Conservation (phyloP, 2,113 vertebrate genomes). For the Leucosticte australis region DNA sequence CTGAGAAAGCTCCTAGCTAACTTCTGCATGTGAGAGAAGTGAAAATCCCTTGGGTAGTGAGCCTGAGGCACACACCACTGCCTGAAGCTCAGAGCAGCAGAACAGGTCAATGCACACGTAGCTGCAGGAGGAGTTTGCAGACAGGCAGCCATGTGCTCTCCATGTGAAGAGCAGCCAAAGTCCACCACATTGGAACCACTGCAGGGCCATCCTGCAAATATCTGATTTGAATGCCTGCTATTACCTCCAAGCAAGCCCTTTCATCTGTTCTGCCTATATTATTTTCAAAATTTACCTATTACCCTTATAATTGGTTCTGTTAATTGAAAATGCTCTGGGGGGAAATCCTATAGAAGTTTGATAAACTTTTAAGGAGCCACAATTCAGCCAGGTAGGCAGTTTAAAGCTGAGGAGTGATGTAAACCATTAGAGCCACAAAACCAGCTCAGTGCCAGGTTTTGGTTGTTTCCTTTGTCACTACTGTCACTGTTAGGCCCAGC, state of each 20-base stretch:
- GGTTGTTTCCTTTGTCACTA: background rate
- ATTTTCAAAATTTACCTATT: background rate
- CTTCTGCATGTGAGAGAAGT: background rate
- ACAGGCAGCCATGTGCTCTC: background rate
- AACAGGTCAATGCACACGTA: background rate
- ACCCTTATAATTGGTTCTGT: background rate
- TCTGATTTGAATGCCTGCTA: background rate
- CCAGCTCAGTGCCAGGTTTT: background rate
- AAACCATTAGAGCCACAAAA: background rate
- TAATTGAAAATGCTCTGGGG: background rate
- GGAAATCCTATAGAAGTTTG: background rate
- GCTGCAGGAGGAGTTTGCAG: background rate
- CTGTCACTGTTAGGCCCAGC: background rate
- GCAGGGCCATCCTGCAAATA: background rate
- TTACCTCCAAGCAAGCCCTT: background rate
- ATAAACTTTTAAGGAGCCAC: background rate
- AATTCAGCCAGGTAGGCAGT: background rate
- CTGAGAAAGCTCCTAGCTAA: background rate
- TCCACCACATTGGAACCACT: background rate
- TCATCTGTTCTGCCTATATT: background rate
- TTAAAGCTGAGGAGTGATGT: background rate
- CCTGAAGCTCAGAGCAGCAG: slow-evolving; percentile 23
- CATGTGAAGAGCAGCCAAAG: background rate
- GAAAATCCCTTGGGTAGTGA: background rate
- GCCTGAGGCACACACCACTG: background rate